Evolutionary conservation across 2,113 vertebrate species (phyloP).

Genomic region (Festucalex cinctus): DNA sequence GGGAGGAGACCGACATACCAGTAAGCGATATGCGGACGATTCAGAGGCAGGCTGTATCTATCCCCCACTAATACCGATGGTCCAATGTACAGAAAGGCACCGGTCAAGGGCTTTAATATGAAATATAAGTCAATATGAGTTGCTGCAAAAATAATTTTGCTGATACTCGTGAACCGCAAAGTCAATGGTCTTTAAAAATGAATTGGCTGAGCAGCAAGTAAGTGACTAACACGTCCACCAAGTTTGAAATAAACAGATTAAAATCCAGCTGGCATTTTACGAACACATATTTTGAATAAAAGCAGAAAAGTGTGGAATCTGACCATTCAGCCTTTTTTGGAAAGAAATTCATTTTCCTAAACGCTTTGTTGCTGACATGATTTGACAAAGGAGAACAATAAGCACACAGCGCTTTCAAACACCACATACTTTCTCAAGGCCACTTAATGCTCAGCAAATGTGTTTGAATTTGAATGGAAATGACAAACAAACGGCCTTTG

Average conservation of each 20-base stretch:
- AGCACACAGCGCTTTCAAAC: conserved; percentile 9
- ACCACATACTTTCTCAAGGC: conserved; percentile 18
- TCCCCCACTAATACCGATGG: too few relatives aligned
- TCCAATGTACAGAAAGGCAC: too few relatives aligned
- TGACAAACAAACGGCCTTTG: not conserved
- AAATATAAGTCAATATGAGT: too few relatives aligned
- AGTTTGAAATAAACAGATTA: not conserved
- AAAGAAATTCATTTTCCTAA: not conserved
- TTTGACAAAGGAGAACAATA: conserved; percentile 4
- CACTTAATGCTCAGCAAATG: conserved; percentile 6
- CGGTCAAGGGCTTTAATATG: too few relatives aligned
- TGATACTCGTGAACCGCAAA: not conserved
- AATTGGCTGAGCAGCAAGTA: not conserved
- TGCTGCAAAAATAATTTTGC: too few relatives aligned
- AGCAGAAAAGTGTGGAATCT: not conserved
- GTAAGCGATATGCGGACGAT: too few relatives aligned
- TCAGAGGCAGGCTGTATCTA: too few relatives aligned
- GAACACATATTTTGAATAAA: not conserved
- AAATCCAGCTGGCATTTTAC: not conserved
- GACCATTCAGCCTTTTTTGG: not conserved
- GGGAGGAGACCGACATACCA: too few relatives aligned
- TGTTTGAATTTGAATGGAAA: not conserved
- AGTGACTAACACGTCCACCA: not conserved
- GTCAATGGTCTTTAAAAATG: not conserved
- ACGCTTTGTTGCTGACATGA: not conserved